Evolutionary conservation across 2,113 vertebrate species (phyloP), one percentile per base, ranked within the genome.

Genomic region (Thymallus thymallus): DNA sequence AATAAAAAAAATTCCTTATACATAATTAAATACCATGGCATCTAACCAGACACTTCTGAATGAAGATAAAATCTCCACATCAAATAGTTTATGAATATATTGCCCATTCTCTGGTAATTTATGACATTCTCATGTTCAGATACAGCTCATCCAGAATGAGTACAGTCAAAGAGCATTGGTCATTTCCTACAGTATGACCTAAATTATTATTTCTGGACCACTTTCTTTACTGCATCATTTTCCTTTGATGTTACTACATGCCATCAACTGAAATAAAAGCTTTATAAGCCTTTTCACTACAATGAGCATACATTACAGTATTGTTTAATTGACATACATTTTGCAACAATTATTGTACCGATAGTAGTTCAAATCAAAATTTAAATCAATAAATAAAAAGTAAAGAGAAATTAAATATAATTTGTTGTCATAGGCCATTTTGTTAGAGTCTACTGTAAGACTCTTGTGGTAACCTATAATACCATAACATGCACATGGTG

Each of bases 81-180:
- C 79, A 83, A 83, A 76, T 80, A 88, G 86, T 67, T 89, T 76
- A 90, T 82, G 91, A 88, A 90, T 84, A 86, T 74, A 77, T 86
- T 85, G 87, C 79, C 89, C 90, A 88, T 91, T 90, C 88, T 89
- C 88, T 88, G 88, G 92, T 86, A 84, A 84, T 82, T 80, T 90
- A 80, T 85, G 88, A 92, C 92, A 93, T 92, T 93, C 89, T 90
- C 90, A 92, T 92, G 92, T 92, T 92, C 85, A 86, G 87, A 90
- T 88, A 86, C 75, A 84, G 87, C 84, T 74, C 80, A 74, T 88
- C 74, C 83, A 83, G 77, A 76, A 80, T 70, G 64, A 85, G 72
- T 81, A 51, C 48, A 86, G 73, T 80, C 63, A 72, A 80, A 69
- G 72, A 88, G 77, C 80, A 78, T 72, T 76, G 75, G 87, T 82